Evolutionary conservation across 2,113 vertebrate species (phyloP), one percentile per base, ranked within the genome.

Genomic region (Drymodes brunneopygia): DNA sequence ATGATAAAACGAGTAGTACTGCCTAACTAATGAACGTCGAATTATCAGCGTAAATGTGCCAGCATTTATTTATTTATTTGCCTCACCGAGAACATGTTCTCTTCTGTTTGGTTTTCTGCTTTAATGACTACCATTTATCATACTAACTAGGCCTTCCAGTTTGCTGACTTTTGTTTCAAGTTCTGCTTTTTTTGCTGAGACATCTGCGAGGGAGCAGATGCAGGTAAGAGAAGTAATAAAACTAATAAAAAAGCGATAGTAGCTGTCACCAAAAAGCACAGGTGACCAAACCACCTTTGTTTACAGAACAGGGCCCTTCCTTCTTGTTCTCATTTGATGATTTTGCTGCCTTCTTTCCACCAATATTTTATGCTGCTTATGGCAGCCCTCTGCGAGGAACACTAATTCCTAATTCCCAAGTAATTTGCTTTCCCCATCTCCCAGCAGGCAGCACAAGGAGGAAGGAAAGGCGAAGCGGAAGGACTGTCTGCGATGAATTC

Each of bases 61-160:
- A 90, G 50, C 75, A 47, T 81, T 91, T 95, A 92, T 91, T 95
- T 97, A 92, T 96, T 96, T 95, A 92, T 95, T 89, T 83, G 79
- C 85, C 40, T 95, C 79, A 29, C 65, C 33, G n/a, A 94, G 75
- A 95, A 81, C 57, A 53, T 21, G 42, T 73, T 95, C 94, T 96
- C 79, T 73, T 91, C 91, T 71, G 73, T 80, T 94, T 84, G 53
- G 67, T 86, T 92, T 97, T 82, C 85, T 54, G 3, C 58, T 95
- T 88, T 95, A 97, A 96, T 80, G 61, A 90, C 56, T 60, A 57
- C 80, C 86, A 94, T 97, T 92, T 51, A 95, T 95, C 94, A 95
- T n/a, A 71, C 82, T 97, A 97, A 94, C 86, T 73, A 90, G 84
- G 78, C 58, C 69, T 93, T 90, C 47, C 72, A 74, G 31, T 88